A percentile compares a stretch with the other conserved stretches of the same genome.
Evolutionary conservation across 2,797 vertebrate species (phyloP).

Genomic region (Melanotaenia trifasciata): DNA sequence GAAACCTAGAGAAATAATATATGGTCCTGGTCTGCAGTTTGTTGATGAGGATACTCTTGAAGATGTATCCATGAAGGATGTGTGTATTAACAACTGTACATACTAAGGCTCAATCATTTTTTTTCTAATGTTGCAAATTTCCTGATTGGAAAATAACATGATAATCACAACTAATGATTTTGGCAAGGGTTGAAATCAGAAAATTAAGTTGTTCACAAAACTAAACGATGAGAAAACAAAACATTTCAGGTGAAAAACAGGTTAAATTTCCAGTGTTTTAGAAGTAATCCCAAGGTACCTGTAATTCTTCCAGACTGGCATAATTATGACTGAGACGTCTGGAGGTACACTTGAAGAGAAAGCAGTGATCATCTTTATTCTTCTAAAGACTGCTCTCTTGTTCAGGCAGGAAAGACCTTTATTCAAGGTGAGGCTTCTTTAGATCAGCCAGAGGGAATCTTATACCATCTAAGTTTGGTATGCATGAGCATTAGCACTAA

Average conservation of each 20-base stretch:
- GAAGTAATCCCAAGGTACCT: slow-evolving; percentile 74
- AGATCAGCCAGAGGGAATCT: slow-evolving; percentile 60
- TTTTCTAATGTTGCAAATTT: slow-evolving; percentile 41
- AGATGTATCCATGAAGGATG: slow-evolving; percentile 24
- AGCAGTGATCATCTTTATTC: slow-evolving; percentile 77
- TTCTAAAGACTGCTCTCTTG: slow-evolving; percentile 68
- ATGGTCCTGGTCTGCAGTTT: slow-evolving; percentile 22
- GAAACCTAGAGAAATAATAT: slow-evolving; percentile 58
- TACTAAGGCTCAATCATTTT: slow-evolving; percentile 36
- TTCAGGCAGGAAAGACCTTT: slow-evolving; percentile 74
- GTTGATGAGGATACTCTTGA: slow-evolving; percentile 38
- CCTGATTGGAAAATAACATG: slow-evolving; percentile 39
- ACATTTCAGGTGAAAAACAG: slow-evolving; percentile 45
- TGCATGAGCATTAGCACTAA: slow-evolving; percentile 26
- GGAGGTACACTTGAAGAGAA: slow-evolving; percentile 54
- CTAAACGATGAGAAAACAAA: slow-evolving; percentile 49
- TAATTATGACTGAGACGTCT: slow-evolving; percentile 75
- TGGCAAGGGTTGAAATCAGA: slow-evolving; percentile 56
- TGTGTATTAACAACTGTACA: slow-evolving; percentile 22
- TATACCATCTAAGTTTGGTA: slow-evolving; percentile 47
- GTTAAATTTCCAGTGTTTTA: slow-evolving; percentile 51
- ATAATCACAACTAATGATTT: slow-evolving; percentile 62
- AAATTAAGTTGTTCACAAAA: slow-evolving; percentile 57
- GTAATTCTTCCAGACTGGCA: slow-evolving; percentile 75
- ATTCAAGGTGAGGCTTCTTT: slow-evolving; percentile 66